Evolutionary conservation across 2,797 vertebrate species (phyloP).

Genomic region (Streptopelia turtur): DNA sequence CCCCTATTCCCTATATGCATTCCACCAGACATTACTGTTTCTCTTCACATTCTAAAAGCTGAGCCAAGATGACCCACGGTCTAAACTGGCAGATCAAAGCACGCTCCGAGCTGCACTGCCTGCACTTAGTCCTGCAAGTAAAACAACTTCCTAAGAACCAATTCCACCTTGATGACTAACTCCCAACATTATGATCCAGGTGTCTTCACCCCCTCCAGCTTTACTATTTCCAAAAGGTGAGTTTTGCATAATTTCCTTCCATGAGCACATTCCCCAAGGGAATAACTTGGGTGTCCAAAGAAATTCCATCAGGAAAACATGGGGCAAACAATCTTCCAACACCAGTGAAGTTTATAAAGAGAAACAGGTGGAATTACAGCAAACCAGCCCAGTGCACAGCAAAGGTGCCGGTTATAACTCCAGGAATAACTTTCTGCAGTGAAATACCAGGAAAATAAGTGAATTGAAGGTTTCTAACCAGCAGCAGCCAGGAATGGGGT

Average conservation of each 20-base stretch:
- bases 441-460: neutral
- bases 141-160: neutral
- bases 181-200: neutral
- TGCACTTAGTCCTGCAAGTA: neutral
- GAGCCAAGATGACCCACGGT: neutral
- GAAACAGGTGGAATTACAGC: neutral
- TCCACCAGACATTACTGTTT: neutral
- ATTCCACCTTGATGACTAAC: neutral
- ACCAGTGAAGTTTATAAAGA: neutral
- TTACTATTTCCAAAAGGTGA: neutral
- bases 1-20: fast-evolving
- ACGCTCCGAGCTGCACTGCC: neutral
- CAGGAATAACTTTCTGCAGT: neutral
- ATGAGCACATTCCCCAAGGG: neutral
- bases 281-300: neutral
- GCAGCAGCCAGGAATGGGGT: neutral
- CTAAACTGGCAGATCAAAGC: neutral
- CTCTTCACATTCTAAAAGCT: neutral
- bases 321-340: neutral
- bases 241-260: neutral
- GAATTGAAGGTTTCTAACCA: neutral
- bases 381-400: neutral
- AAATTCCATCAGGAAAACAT: neutral
- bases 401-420: neutral
- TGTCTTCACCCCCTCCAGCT: neutral